A percentile compares a stretch with the other conserved stretches of the same genome.
Conservation (phyloP, 2,113 vertebrate species). For the Trichomycterus rosablanca region DNA sequence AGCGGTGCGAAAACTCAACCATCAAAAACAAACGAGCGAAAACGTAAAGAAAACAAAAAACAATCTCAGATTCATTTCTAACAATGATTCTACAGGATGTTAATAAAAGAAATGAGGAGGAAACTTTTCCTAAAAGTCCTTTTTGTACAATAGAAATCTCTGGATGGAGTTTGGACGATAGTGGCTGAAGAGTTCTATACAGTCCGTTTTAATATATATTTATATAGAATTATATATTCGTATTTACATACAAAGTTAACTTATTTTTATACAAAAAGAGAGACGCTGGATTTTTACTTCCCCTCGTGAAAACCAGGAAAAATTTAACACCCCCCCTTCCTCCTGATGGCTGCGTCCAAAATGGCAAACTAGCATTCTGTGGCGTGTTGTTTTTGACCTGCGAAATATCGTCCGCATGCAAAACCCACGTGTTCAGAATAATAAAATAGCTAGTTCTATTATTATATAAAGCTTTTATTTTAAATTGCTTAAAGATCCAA, state of each 20-base stretch:
- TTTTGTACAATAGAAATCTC: conserved; percentile 75
- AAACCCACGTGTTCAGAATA: too few species aligned
- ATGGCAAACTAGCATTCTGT: background rate
- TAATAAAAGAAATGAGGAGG: background rate
- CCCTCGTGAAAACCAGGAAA: conserved; percentile 54
- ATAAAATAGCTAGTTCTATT: too few species aligned
- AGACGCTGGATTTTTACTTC: conserved; percentile 62
- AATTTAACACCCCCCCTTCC: conserved; percentile 37
- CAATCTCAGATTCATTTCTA: too few species aligned
- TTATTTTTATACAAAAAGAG: conserved; percentile 70
- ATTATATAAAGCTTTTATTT: too few species aligned
- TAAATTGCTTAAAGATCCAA: too few species aligned
- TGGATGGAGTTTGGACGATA: conserved; percentile 63
- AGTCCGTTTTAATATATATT: conserved; percentile 69
- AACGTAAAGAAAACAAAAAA: conserved; percentile 50
- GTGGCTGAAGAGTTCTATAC: conserved; percentile 62
- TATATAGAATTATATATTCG: conserved; percentile 58
- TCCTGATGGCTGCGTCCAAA: background rate
- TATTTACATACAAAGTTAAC: conserved; percentile 70
- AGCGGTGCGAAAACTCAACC: conserved; percentile 50
- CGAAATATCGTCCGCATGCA: too few species aligned
- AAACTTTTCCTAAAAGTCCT: conserved; percentile 41
- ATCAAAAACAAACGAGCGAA: conserved; percentile 50
- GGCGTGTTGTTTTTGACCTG: too few species aligned
- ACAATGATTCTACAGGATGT: too few species aligned